Percentiles rank a stretch among this genome's conserved stretches.
Evolutionary conservation across 2,888 invertebrate genomes (phyloP).

Genomic region (Apeira syringaria): DNA sequence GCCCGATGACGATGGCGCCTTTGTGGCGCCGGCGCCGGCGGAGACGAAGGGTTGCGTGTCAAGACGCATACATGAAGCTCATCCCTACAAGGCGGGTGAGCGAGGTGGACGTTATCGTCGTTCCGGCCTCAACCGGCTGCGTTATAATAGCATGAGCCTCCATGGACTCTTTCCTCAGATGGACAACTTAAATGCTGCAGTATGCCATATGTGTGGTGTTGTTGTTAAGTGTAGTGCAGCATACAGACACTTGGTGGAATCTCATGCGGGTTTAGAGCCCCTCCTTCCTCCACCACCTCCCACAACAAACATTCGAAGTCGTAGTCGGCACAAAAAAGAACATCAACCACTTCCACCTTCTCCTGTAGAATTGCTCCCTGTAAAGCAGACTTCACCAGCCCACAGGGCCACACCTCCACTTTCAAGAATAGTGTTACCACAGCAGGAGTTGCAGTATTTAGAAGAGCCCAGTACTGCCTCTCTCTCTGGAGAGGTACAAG

Average conservation of each 20-base stretch:
- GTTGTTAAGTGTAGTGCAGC: constrained; percentile 91
- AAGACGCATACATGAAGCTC: constrained; percentile 53
- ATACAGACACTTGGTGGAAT: constrained; percentile 87
- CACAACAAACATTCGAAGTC: constrained; percentile 52
- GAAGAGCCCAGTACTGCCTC: constrained; percentile 62
- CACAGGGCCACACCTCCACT: constrained; percentile 64
- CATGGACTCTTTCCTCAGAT: constrained; percentile 91
- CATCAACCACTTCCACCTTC: constrained; percentile 52
- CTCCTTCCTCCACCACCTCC: constrained; percentile 75
- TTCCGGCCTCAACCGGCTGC: constrained; percentile 79
- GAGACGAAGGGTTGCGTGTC: constrained; percentile 55
- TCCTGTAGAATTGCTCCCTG: constrained; percentile 59
- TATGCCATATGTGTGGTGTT: constrained; percentile 90
- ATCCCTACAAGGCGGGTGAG: constrained; percentile 58
- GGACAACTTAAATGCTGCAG: constrained; percentile 89
- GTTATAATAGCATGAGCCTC: constrained; percentile 86
- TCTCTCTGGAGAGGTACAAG: constrained; percentile 67
- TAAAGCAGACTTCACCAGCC: constrained; percentile 62
- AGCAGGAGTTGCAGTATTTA: constrained; percentile 64
- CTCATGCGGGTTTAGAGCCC: constrained; percentile 71
- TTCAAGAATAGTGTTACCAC: constrained; percentile 69
- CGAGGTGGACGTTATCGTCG: constrained; percentile 56
- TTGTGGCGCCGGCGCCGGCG: constrained; percentile 57
- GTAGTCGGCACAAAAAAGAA: constrained; percentile 73
- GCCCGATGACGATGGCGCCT: constrained; percentile 61